Evolutionary conservation across 2,888 invertebrate genomes (phyloP).

Genomic region (Lasioglossum marginatum): DNA sequence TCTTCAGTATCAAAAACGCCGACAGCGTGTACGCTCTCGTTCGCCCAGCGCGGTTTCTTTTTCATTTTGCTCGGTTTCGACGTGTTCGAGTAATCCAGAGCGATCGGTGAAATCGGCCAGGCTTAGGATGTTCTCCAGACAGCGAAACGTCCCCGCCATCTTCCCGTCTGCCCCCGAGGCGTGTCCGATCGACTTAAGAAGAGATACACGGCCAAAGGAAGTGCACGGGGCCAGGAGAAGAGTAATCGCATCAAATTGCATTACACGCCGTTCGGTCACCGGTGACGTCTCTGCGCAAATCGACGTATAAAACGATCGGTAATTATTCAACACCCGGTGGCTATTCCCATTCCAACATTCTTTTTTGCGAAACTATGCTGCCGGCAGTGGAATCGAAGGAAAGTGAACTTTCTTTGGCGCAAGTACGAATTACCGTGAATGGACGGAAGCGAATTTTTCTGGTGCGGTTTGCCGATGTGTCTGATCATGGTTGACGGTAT

Average conservation of each 20-base stretch:
- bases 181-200: slow-evolving; percentile 63
- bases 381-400: neutral
- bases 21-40: slow-evolving; percentile 5
- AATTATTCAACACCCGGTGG: slow-evolving; percentile 44
- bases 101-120: slow-evolving; percentile 50
- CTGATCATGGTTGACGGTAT: neutral
- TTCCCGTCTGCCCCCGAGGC: slow-evolving; percentile 32
- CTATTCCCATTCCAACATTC: neutral
- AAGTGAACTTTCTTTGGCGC: slow-evolving; percentile 10
- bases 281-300: slow-evolving; percentile 22
- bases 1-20: neutral
- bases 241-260: slow-evolving; percentile 71
- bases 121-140: slow-evolving; percentile 22
- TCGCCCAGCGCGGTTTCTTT: neutral
- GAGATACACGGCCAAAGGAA: slow-evolving; percentile 26
- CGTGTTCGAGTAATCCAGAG: slow-evolving; percentile 28
- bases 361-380: neutral
- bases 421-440: neutral
- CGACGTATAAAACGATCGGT: slow-evolving; percentile 60
- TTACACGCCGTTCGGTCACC: slow-evolving; percentile 52
- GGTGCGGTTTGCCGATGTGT: neutral
- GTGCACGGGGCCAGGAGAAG: slow-evolving; percentile 31
- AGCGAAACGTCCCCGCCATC: slow-evolving; percentile 18
- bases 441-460: neutral
- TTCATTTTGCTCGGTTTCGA: neutral